Evolutionary conservation across 2,797 vertebrate species (phyloP).

Genomic region (Steatocranus sp.): DNA sequence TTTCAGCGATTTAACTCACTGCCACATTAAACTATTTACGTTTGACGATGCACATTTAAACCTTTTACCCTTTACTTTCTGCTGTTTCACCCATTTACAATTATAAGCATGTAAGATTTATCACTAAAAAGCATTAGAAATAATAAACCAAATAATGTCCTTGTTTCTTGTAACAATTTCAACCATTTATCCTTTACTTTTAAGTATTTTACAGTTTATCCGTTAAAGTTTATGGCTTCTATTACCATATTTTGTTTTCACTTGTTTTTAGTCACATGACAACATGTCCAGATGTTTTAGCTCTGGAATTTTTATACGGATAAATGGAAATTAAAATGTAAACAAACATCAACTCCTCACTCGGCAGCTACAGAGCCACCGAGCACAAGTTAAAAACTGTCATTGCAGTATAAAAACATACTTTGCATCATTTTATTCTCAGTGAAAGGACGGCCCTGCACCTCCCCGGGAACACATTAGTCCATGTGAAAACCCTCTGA

Average conservation of each 20-base stretch:
- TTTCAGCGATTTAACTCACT: background rate
- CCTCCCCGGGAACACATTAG: background rate
- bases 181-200: background rate
- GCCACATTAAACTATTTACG: background rate
- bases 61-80: background rate
- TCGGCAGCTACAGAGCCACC: background rate
- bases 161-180: background rate
- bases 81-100: background rate
- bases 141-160: background rate
- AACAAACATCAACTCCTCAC: background rate
- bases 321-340: background rate
- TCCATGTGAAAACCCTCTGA: background rate
- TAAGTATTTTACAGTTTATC: background rate
- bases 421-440: background rate
- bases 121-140: background rate
- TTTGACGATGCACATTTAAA: background rate
- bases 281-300: background rate
- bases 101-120: background rate
- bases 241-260: background rate
- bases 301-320: accelerated
- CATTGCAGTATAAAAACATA: background rate
- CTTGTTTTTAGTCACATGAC: background rate
- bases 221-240: accelerated
- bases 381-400: background rate
- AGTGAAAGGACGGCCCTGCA: accelerated